phyloP scores from a whole-genome alignment of 2,888 invertebrate species.

The Leptinotarsa tumamoca region DNA sequence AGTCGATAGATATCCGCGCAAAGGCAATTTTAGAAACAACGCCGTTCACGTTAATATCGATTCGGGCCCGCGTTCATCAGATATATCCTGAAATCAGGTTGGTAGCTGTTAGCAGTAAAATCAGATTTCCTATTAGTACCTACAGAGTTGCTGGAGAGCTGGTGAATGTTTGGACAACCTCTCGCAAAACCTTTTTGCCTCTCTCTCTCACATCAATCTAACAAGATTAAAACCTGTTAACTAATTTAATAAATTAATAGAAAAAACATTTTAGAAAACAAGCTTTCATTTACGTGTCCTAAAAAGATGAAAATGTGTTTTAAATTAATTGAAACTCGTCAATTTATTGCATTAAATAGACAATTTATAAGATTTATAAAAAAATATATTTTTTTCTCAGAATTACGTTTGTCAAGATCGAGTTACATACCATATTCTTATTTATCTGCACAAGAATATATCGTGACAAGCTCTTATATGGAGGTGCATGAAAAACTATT shows the following conservation, averaged over 20 bases:
- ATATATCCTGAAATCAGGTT: conserved; percentile 47
- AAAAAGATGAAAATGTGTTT: too few relatives aligned
- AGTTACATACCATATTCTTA: too few relatives aligned
- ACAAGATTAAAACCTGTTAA: background rate
- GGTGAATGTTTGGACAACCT: conserved; percentile 21
- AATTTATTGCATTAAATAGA: too few relatives aligned
- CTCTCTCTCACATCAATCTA: background rate
- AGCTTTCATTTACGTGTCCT: too few relatives aligned
- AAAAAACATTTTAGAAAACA: background rate
- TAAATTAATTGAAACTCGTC: too few relatives aligned
- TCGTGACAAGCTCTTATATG: too few relatives aligned
- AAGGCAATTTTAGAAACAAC: conserved; percentile 22
- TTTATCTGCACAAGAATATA: too few relatives aligned
- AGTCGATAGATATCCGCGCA: conserved; percentile 9
- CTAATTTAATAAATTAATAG: background rate
- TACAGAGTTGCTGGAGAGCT: conserved; percentile 31
- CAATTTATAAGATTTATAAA: too few relatives aligned
- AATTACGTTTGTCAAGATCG: too few relatives aligned
- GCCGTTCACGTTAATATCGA: conserved; percentile 42
- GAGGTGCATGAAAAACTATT: too few relatives aligned
- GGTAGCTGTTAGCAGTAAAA: conserved; percentile 46
- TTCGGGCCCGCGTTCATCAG: conserved; percentile 43
- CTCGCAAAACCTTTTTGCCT: background rate
- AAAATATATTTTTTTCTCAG: too few relatives aligned
- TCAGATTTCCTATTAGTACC: conserved; percentile 44